phyloP scores from a whole-genome alignment of 2,888 invertebrate species.

The Caenorhabditis wallacei region DNA sequence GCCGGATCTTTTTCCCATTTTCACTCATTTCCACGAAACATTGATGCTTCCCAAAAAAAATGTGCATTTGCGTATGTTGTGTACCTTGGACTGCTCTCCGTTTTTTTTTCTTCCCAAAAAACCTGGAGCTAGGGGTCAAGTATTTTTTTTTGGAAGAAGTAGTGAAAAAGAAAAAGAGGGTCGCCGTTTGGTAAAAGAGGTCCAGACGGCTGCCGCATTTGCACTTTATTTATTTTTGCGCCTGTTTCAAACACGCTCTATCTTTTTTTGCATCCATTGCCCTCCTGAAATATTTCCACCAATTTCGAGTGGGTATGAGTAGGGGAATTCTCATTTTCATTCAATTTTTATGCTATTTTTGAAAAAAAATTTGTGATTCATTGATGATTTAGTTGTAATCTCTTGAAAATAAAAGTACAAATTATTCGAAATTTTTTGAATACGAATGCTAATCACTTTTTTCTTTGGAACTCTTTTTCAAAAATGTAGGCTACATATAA shows the following conservation, averaged over 20 bases:
- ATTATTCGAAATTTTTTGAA: too few relatives aligned
- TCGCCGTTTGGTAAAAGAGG: conserved; percentile 43
- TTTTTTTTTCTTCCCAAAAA: conserved; percentile 22
- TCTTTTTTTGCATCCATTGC: conserved; percentile 58
- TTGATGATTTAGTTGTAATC: too few relatives aligned
- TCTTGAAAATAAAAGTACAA: too few relatives aligned
- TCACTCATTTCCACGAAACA: conserved; percentile 50
- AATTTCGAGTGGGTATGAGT: conserved; percentile 16
- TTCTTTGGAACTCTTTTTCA: too few relatives aligned
- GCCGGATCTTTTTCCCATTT: conserved; percentile 40
- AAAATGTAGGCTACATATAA: too few relatives aligned
- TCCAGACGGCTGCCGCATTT: conserved; percentile 58
- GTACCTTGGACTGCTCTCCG: conserved; percentile 47
- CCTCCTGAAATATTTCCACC: conserved; percentile 51
- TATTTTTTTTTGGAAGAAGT: conserved; percentile 42
- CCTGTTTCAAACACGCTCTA: conserved; percentile 64
- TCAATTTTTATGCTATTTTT: too few relatives aligned
- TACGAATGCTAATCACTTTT: too few relatives aligned
- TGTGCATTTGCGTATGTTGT: conserved; percentile 31
- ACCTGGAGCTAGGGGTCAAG: conserved; percentile 50
- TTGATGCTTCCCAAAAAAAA: conserved; percentile 23
- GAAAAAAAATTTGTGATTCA: too few relatives aligned
- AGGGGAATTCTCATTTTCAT: neutral
- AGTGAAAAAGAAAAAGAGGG: conserved; percentile 9
- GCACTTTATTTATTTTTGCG: conserved; percentile 66